Percentiles rank a stretch among this genome's conserved stretches.
phyloP scores from a whole-genome alignment of 2,888 invertebrate genomes.

The Drosophila diplacantha region DNA sequence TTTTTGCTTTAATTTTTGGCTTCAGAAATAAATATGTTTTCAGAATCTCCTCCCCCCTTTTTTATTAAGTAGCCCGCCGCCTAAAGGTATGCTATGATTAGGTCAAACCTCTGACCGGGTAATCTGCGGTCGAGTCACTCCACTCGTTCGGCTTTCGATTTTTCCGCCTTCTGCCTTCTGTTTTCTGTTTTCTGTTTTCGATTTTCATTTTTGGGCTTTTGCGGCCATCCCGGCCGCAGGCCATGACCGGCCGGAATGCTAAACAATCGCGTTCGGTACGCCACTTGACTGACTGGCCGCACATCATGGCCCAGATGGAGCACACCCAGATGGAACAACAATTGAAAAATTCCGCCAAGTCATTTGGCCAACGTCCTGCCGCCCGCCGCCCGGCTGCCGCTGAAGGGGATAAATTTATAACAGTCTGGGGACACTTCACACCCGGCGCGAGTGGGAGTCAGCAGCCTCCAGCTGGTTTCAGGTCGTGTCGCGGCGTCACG shows the following conservation, averaged over 20 bases:
- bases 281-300: conserved; percentile 36
- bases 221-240: conserved; percentile 30
- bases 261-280: conserved; percentile 28
- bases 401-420: conserved; percentile 24
- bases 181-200: conserved; percentile 15
- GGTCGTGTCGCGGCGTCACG: conserved; percentile 1
- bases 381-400: background rate
- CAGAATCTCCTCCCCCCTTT: background rate
- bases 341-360: conserved; percentile 39
- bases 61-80: background rate
- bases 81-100: background rate
- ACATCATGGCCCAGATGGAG: conserved; percentile 15
- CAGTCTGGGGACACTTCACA: conserved; percentile 24
- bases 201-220: conserved; percentile 14
- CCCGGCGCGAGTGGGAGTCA: conserved; percentile 1
- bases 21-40: background rate
- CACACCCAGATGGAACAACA: conserved; percentile 26
- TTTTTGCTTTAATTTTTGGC: background rate
- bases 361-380: conserved; percentile 19
- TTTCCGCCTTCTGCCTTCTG: conserved; percentile 2
- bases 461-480: background rate
- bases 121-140: background rate
- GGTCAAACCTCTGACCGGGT: background rate
- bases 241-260: conserved; percentile 35
- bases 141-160: background rate